phyloP scores from a whole-genome alignment of 1,140 invertebrate genomes.

The Aphidius ervi region DNA sequence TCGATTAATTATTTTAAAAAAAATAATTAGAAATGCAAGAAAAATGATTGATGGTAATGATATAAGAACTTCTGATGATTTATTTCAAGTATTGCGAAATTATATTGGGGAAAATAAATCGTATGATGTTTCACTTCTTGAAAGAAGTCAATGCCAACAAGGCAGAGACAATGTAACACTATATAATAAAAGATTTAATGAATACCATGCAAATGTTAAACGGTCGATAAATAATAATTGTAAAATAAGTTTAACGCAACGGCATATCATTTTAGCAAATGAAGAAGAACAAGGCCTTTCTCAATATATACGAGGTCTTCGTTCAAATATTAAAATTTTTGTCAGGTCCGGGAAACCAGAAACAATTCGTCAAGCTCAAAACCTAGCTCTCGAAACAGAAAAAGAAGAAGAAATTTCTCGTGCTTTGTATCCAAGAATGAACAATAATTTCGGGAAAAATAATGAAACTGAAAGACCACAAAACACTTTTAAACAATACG shows the following conservation, averaged over 20 bases:
- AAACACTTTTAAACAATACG: no score
- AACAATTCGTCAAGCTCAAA: constrained; percentile 10
- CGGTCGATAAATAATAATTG: constrained; percentile 7
- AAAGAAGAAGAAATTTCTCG: constrained; percentile 8
- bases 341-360: constrained; percentile 11
- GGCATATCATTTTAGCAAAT: constrained; percentile 1
- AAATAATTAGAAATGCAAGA: constrained; percentile 11
- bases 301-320: constrained; percentile 8
- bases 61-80: constrained; percentile 4
- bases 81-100: constrained; percentile 1
- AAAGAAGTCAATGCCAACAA: constrained; percentile 17
- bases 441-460: no score
- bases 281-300: constrained; percentile 9
- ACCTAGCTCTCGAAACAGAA: constrained; percentile 15
- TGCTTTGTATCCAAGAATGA: background rate
- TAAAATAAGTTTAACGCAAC: background rate
- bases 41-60: constrained; percentile 16
- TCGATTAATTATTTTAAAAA: constrained; percentile 11
- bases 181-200: constrained; percentile 12
- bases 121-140: constrained; percentile 4
- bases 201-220: constrained; percentile 7
- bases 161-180: background rate
- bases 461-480: no score
- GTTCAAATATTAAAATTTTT: constrained; percentile 13
- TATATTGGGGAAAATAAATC: constrained; percentile 13